Base-by-base conservation (phyloP, 2,113 vertebrate genomes). In the Myotis lucifugus region DNA sequence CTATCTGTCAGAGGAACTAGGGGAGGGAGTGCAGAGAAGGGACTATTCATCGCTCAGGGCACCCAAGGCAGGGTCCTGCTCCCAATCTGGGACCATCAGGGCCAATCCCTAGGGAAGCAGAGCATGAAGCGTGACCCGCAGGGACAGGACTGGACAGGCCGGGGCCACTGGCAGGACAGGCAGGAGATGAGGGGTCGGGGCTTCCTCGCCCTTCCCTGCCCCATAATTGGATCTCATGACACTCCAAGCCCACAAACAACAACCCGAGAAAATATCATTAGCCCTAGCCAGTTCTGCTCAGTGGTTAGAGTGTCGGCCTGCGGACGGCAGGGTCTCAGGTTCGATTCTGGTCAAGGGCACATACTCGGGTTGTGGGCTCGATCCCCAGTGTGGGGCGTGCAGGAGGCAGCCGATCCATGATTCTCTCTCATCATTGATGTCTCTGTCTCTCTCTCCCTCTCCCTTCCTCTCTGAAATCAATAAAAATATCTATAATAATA, bases 1-100 rank as follows among this genome's bases (percentile, higher is more conserved):
- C 42, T 95, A 54, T 89, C 78, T 91, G 74, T 23, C 17, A 69
- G 8, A 69, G 56, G 32, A 70, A 9, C 7, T 66, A 73, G 85
- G 18, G 94, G 15, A 21, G 52, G 34, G 6, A 82, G 8, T 3
- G 12, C 59, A 61, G n/a, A 25, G 46, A 90, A 96, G 5, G 40
- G 17, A 50, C 52, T 52, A 0, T n/a, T n/a, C 27, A 77, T 32
- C 32, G 37, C 42, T 48, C 3, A 78, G 8, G 11, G 5, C 17
- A 56, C 3, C 32, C 5, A n/a, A 8, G 2, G 42, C 25, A 66
- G 25, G 46, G 15, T 7, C 12, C 23, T 12, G 17, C 25, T 72
- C 1, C 12, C 21, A 64, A 1, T 59, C 34, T 76, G 11, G 66
- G 61, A 56, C 48, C 64, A 25, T 50, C 19, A 2, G 27, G 21